Conservation (phyloP, 2,888 invertebrate species). For the Selenia dentaria region DNA sequence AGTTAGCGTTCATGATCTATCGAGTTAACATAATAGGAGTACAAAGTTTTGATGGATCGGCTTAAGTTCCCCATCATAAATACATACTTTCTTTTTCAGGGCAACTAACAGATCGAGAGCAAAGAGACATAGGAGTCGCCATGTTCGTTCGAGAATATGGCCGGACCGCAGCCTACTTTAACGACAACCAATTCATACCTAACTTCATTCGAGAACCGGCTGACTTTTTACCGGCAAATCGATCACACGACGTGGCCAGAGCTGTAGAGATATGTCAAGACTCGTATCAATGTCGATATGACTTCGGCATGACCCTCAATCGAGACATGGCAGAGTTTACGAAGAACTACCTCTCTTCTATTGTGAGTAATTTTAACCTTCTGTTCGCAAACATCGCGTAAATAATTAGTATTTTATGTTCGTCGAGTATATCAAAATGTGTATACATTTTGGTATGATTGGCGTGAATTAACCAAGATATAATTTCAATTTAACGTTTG, state of each 20-base stretch:
- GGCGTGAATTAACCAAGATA: no score
- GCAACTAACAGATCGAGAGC: conserved; percentile 92
- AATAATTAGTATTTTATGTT: no score
- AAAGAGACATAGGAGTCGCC: conserved; percentile 88
- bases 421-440: no score
- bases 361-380: conserved; percentile 31
- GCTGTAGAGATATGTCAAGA: conserved; percentile 91
- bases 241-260: conserved; percentile 85
- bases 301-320: conserved; percentile 93
- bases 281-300: conserved; percentile 94
- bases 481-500: no score
- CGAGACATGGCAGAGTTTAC: conserved; percentile 94
- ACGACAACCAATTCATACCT: conserved; percentile 91
- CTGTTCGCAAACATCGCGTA: no score
- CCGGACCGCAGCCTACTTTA: conserved; percentile 91
- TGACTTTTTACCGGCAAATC: conserved; percentile 90
- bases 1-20: no score
- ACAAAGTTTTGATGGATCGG: no score
- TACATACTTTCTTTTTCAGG: conserved; percentile 74
- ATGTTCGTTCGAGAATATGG: conserved; percentile 92
- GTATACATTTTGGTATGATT: no score
- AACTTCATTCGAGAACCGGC: conserved; percentile 88
- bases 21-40: no score
- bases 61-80: no score
- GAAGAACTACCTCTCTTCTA: conserved; percentile 90